phyloP scores from a whole-genome alignment of 2,888 invertebrate species.

The Meghimatium bilineatum region DNA sequence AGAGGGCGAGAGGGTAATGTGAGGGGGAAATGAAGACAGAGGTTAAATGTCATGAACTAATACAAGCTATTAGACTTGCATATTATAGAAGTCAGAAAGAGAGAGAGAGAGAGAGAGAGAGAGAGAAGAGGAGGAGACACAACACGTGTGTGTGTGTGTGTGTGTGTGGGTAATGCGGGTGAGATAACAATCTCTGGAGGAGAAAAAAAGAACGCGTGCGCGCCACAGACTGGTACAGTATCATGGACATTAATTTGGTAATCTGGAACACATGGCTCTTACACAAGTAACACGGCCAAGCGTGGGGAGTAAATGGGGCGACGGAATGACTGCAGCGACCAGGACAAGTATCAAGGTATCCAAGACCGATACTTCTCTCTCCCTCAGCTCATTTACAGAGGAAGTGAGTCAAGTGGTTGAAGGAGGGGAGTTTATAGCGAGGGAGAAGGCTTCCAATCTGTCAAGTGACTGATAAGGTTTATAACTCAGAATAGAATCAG shows the following conservation, averaged over 20 bases:
- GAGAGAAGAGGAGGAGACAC: not conserved
- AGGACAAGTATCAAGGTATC: not conserved
- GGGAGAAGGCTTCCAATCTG: not conserved
- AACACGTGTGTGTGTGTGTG: too few relatives aligned
- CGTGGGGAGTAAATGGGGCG: not conserved
- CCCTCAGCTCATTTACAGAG: not conserved
- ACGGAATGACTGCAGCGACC: not conserved
- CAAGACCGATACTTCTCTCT: not conserved
- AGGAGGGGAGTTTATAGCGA: not conserved
- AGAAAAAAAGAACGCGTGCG: not conserved
- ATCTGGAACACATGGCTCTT: not conserved
- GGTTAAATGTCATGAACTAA: not conserved
- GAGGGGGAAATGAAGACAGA: not conserved
- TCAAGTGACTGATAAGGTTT: constrained; percentile 4
- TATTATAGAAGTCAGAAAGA: not conserved
- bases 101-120: not conserved
- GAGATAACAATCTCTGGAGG: not conserved
- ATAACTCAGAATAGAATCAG: not conserved
- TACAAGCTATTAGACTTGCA: not conserved
- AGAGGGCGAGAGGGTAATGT: not conserved
- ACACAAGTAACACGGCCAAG: not conserved
- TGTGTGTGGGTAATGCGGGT: not conserved
- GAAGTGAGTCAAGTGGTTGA: not conserved
- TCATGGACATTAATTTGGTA: not conserved
- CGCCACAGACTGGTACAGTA: not conserved